Conservation (phyloP, 2,113 vertebrate species). For the Eurystomus gularis region DNA sequence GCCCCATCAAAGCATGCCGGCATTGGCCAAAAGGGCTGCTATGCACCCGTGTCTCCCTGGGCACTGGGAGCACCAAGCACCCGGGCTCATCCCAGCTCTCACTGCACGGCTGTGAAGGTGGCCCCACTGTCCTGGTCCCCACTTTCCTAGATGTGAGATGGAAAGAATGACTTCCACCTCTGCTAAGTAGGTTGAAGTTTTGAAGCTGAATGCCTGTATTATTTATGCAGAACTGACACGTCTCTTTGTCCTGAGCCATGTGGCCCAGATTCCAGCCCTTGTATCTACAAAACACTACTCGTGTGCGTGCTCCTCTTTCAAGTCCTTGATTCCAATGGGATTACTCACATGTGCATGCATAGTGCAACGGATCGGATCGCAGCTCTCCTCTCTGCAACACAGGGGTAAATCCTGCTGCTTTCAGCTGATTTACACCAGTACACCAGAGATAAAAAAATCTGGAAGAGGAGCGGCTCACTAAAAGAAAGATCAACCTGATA, state of each 20-base stretch:
- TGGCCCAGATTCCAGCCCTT: conserved; percentile 55
- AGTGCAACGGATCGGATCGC: neutral
- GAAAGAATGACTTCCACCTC: neutral
- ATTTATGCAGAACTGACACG: conserved; percentile 39
- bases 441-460: neutral
- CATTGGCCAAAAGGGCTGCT: neutral
- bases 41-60: neutral
- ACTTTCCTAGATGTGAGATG: rapidly evolving
- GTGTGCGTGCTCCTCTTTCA: neutral
- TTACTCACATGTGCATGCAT: conserved; percentile 8
- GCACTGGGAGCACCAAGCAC: neutral
- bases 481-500: neutral
- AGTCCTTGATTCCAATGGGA: conserved; percentile 3
- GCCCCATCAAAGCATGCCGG: rapidly evolving
- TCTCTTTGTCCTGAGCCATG: conserved; percentile 56
- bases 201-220: neutral
- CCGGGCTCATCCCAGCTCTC: neutral
- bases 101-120: rapidly evolving
- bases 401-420: neutral
- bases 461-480: neutral
- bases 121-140: neutral
- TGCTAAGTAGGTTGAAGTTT: neutral
- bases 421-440: neutral
- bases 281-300: conserved; percentile 56
- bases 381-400: neutral